Conservation (phyloP, 2,888 invertebrate species). For the Andrena flavipes region DNA sequence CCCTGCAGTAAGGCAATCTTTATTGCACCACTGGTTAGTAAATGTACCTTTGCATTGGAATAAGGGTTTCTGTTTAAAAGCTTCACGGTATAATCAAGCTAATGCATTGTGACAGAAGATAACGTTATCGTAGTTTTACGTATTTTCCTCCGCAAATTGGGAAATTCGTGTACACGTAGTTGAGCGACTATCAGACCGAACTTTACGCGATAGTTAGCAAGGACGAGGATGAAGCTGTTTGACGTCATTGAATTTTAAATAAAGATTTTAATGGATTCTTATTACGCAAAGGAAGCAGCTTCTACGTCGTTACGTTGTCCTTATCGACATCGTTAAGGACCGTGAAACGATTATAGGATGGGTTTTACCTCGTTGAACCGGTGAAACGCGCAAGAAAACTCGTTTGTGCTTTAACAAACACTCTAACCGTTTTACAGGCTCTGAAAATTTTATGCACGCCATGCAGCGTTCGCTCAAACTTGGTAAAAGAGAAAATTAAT, state of each 20-base stretch:
- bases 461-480: not conserved
- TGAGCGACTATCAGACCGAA: constrained; percentile 36
- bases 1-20: too few species aligned
- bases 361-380: constrained; percentile 30
- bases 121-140: not conserved
- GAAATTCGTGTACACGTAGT: not conserved
- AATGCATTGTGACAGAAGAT: not conserved
- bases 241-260: constrained; percentile 75
- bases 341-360: constrained; percentile 50
- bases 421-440: constrained; percentile 31
- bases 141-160: not conserved
- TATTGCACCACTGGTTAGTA: too few species aligned
- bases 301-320: constrained; percentile 49
- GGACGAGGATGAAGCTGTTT: constrained; percentile 49
- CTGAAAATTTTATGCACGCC: not conserved
- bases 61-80: not conserved
- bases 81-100: not conserved
- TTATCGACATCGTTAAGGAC: constrained; percentile 51
- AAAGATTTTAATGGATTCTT: constrained; percentile 76
- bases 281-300: constrained; percentile 63
- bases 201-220: constrained; percentile 10
- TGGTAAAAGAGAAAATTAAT: not conserved
- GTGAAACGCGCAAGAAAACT: constrained; percentile 18
- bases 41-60: not conserved
- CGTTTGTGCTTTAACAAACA: constrained; percentile 27